Evolutionary conservation across 2,797 vertebrate genomes (phyloP).

Genomic region (Anguilla obscura): DNA sequence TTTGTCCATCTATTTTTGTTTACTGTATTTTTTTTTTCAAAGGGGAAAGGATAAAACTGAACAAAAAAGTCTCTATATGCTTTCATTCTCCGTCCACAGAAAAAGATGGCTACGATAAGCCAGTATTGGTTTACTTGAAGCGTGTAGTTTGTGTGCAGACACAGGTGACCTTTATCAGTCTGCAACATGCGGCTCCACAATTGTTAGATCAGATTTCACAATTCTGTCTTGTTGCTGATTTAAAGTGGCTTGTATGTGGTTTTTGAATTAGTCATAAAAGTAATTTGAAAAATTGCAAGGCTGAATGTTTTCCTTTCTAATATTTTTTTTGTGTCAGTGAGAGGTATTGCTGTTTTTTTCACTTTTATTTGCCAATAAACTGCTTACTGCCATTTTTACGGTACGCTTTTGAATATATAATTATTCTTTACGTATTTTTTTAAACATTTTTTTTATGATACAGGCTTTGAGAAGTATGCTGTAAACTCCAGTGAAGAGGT

Average conservation of each 20-base stretch:
- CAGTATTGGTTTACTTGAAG: not conserved
- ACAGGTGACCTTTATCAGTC: slow-evolving; percentile 12
- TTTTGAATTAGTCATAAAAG: not conserved
- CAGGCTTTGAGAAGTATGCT: not conserved
- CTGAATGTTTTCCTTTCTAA: not conserved
- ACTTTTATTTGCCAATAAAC: not conserved
- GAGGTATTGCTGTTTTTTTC: not conserved
- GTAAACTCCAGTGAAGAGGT: slow-evolving; percentile 45
- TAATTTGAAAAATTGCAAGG: not conserved
- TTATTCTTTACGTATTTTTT: too few species aligned
- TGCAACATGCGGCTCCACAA: not conserved
- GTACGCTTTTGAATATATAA: not conserved
- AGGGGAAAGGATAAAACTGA: not conserved
- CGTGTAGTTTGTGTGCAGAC: not conserved
- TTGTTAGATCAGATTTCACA: not conserved
- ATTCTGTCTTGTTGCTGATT: slow-evolving; percentile 4
- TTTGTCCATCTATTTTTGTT: not conserved
- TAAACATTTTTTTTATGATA: not conserved
- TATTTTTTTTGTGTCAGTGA: not conserved
- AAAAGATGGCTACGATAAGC: not conserved
- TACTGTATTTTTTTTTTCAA: not conserved
- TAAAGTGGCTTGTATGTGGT: not conserved
- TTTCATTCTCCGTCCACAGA: not conserved
- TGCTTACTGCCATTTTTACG: not conserved
- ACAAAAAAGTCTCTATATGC: not conserved